A percentile compares a stretch with the other conserved stretches of the same genome.
Evolutionary conservation across 2,797 vertebrate genomes (phyloP).

Genomic region (Pteronotus mesoamericanus): DNA sequence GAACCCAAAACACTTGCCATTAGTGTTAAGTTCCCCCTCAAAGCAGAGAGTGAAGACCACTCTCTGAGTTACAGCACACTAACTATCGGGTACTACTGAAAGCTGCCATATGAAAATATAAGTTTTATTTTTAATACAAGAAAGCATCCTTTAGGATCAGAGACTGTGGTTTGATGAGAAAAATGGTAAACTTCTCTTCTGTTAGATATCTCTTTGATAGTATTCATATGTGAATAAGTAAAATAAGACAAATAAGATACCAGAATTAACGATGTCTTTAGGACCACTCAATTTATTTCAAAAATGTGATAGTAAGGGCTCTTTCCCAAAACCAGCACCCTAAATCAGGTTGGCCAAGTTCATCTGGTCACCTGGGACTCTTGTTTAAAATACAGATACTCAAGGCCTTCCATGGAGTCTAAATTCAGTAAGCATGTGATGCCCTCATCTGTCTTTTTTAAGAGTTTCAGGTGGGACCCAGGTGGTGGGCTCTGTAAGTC

Average conservation of each 20-base stretch:
- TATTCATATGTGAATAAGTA: neutral
- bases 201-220: slow-evolving; percentile 28
- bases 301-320: slow-evolving; percentile 79
- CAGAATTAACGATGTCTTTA: slow-evolving; percentile 62
- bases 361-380: neutral
- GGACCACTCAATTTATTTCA: slow-evolving; percentile 59
- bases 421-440: neutral
- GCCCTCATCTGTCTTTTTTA: neutral
- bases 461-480: neutral
- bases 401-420: neutral
- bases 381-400: neutral
- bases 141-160: neutral
- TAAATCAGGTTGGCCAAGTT: slow-evolving; percentile 27
- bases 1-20: neutral
- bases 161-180: slow-evolving; percentile 8
- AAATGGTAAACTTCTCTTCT: slow-evolving; percentile 25
- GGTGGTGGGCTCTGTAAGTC: neutral
- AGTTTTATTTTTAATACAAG: slow-evolving; percentile 47
- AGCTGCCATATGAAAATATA: slow-evolving; percentile 18
- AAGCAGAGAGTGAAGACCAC: neutral
- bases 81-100: neutral
- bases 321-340: slow-evolving; percentile 82
- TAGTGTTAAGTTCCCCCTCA: neutral
- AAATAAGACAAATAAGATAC: neutral
- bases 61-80: neutral